Evolutionary conservation across 1,140 invertebrate species (phyloP), one percentile per base, ranked within the genome.

Genomic region (Stenopsyche tienmushanensis): DNA sequence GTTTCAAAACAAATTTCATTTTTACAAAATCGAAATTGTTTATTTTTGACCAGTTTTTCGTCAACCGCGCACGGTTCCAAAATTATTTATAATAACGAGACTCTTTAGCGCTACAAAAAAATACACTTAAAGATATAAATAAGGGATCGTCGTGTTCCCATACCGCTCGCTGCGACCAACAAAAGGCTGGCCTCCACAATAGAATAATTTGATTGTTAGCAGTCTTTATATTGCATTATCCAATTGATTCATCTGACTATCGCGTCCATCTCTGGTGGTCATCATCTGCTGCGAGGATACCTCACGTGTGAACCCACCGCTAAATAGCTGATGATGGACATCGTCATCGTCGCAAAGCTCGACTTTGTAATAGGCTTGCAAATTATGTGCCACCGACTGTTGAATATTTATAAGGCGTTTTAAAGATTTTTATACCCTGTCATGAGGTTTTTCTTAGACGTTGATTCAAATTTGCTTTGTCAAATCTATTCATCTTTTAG

Each of bases 191-290:
- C 26, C 59, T 29, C 65, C 50, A 50, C 60, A 63, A 62, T 63
- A 67, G 57, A 63, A 67, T 67, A 50, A 67, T 67, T 67, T 62
- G 65, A 67, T 67, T 67, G 59, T 63, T 62, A 58, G 50, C 52
- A 49, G 59, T 67, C 65, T 63, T 67, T 60, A 63, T 39, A 57
- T 42, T 55, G 60, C 65, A 67, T 67, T 67, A 67, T 67, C 53
- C 65, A 67, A 67, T 67, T 67, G 65, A 63, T 63, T 57, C 65
- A 63, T 62, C 53, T 64, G 39, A 5, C n/a, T n/a, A n/a, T n/a
- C n/a, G n/a, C 18, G 42, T 44, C 45, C 52, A 20, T 39, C 23
- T 9, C 13, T 34, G 7, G 42, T 47, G 42, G 29, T 23, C 39
- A n/a, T n/a, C n/a, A n/a, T n/a, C n/a, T n/a, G n/a, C n/a, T n/a